Conservation (phyloP, 1,140 invertebrate species). For the Idris sp. region DNA sequence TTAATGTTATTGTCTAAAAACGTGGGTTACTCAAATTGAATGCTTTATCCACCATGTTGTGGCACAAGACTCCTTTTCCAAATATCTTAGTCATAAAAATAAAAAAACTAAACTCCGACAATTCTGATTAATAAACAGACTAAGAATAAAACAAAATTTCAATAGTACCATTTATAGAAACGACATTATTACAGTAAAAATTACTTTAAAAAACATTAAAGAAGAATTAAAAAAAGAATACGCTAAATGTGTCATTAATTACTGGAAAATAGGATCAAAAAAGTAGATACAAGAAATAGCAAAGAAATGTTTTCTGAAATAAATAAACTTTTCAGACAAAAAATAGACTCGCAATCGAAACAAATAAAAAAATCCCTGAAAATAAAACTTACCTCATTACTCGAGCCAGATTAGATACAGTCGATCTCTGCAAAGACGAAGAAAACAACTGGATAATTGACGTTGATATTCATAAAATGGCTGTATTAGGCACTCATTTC, state of each 20-base stretch:
- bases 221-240: neutral
- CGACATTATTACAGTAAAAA: neutral
- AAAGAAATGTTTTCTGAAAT: slow-evolving; percentile 25
- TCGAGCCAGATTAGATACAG: neutral
- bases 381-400: neutral
- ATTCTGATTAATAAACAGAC: too few species aligned
- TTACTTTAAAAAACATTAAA: slow-evolving; percentile 2
- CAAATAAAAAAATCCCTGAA: neutral
- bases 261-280: slow-evolving; percentile 16
- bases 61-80: too few species aligned
- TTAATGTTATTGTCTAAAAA: too few species aligned
- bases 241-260: slow-evolving; percentile 1
- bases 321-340: slow-evolving; percentile 25
- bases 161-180: too few species aligned
- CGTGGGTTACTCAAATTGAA: too few species aligned
- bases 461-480: neutral
- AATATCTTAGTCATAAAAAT: too few species aligned
- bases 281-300: slow-evolving; percentile 3
- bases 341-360: slow-evolving; percentile 16
- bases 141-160: too few species aligned
- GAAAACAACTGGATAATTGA: slow-evolving; percentile 7
- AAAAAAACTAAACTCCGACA: too few species aligned
- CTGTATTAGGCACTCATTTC: slow-evolving; percentile 1
- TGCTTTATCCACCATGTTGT: too few species aligned
- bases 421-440: too few species aligned